A percentile compares a stretch with the other conserved stretches of the same genome.
Conservation (phyloP, 1,140 invertebrate species). For the Lanistes nyassanus region DNA sequence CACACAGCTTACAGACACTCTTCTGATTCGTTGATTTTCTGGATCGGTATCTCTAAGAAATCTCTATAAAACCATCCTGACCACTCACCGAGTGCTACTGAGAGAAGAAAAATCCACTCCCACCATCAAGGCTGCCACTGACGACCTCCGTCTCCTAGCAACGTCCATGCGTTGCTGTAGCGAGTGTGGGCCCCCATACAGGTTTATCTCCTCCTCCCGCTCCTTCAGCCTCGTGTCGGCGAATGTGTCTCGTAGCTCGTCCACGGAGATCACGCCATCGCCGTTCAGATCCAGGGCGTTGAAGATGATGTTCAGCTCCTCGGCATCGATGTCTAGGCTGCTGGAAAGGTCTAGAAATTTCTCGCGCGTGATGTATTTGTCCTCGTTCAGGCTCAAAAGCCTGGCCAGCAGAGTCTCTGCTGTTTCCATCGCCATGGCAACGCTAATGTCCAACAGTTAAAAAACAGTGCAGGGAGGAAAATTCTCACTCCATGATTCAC, state of each 20-base stretch:
- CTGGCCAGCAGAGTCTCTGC: slow-evolving; percentile 11
- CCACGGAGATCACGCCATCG: slow-evolving; percentile 38
- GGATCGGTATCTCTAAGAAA: too few relatives aligned
- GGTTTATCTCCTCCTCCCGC: slow-evolving; percentile 6
- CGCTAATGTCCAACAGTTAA: background rate
- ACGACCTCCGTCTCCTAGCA: slow-evolving; percentile 22
- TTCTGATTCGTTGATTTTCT: too few relatives aligned
- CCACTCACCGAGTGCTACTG: slow-evolving; percentile 10
- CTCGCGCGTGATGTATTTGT: slow-evolving; percentile 35
- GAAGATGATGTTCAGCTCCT: slow-evolving; percentile 46
- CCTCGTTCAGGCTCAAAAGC: slow-evolving; percentile 22
- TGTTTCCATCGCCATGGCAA: background rate
- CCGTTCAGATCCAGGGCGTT: slow-evolving; percentile 41
- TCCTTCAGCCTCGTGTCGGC: slow-evolving; percentile 15
- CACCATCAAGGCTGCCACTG: slow-evolving; percentile 18
- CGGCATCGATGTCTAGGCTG: slow-evolving; percentile 32
- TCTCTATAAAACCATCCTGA: too few relatives aligned
- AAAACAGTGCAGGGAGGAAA: too few relatives aligned
- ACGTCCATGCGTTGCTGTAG: slow-evolving; percentile 6
- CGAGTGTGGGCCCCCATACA: background rate
- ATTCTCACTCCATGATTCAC: too few relatives aligned
- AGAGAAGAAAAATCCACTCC: slow-evolving; percentile 23
- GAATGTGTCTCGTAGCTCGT: slow-evolving; percentile 25
- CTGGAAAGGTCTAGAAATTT: slow-evolving; percentile 34
- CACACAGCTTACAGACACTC: too few relatives aligned